Evolutionary conservation across 2,113 vertebrate genomes (phyloP).

Genomic region (Rhineura floridana): DNA sequence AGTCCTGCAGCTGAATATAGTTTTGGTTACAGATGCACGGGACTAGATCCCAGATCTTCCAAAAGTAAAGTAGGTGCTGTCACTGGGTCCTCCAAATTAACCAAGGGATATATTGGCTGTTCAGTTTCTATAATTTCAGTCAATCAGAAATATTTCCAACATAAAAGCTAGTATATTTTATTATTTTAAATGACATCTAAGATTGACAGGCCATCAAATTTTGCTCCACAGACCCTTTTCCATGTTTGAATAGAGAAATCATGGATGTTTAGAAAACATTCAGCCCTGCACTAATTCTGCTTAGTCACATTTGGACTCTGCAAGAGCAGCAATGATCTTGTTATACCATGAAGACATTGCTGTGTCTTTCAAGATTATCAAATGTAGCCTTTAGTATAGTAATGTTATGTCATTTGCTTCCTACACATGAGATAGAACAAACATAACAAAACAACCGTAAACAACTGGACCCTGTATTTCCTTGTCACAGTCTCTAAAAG

Average conservation of each 20-base stretch:
- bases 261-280: background rate
- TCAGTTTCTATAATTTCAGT: background rate
- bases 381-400: constrained; percentile 16
- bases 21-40: background rate
- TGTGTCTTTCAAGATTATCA: constrained; percentile 36
- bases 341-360: constrained; percentile 23
- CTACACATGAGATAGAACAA: background rate
- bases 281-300: background rate
- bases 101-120: background rate
- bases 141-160: background rate
- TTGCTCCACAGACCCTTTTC: background rate
- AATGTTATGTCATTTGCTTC: constrained; percentile 18
- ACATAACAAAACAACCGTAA: background rate
- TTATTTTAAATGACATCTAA: background rate
- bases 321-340: background rate
- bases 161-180: background rate
- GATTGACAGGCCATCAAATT: background rate
- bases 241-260: background rate
- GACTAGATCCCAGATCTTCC: background rate
- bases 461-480: background rate
- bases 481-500: background rate
- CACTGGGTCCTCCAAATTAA: background rate
- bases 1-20: background rate
- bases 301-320: background rate
- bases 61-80: background rate